A percentile compares a stretch with the other conserved stretches of the same genome.
These are phyloP conservation scores for Cotesia chilonis DNA, from an alignment of 1,140 invertebrate genomes.

Conservation along the genomic window DNA sequence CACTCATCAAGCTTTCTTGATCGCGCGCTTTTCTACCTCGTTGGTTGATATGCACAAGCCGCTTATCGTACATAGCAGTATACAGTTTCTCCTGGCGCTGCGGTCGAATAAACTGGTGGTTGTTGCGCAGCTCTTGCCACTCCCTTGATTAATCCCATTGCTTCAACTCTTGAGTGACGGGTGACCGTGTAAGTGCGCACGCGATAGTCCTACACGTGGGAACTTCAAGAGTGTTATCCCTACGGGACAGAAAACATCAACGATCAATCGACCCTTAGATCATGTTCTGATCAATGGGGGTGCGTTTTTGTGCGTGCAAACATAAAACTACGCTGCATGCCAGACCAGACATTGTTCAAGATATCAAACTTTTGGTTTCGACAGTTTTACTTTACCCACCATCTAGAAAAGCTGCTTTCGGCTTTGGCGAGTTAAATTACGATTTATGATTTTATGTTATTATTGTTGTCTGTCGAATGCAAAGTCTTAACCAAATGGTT, in stretches of 20 bases:
- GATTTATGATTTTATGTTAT: no score
- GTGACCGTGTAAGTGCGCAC: conserved; percentile 54
- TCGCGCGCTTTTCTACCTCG: conserved; percentile 29
- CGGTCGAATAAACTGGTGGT: conserved; percentile 1
- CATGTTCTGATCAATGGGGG: conserved; percentile 4
- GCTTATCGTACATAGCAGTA: not conserved
- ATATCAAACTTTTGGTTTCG: not conserved
- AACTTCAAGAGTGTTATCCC: conserved; percentile 57
- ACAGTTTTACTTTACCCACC: not conserved
- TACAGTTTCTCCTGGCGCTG: conserved; percentile 5
- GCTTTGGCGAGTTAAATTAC: no score
- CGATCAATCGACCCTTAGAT: conserved; percentile 52
- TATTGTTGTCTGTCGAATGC: no score
- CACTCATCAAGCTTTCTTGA: conserved; percentile 30
- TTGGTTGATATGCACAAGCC: no score
- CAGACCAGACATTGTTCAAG: not conserved
- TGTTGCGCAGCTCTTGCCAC: conserved; percentile 21
- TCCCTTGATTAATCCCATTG: conserved; percentile 57
- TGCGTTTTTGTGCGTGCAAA: conserved; percentile 8
- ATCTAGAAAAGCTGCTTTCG: not conserved
- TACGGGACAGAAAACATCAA: conserved; percentile 58
- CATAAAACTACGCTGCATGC: not conserved
- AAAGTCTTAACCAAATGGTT: no score
- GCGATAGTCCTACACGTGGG: conserved; percentile 60
- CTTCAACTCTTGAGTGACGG: conserved; percentile 52